Percentiles rank a stretch among this genome's conserved stretches.
phyloP scores from a whole-genome alignment of 2,113 vertebrate genomes.

The Chaenocephalus aceratus region DNA sequence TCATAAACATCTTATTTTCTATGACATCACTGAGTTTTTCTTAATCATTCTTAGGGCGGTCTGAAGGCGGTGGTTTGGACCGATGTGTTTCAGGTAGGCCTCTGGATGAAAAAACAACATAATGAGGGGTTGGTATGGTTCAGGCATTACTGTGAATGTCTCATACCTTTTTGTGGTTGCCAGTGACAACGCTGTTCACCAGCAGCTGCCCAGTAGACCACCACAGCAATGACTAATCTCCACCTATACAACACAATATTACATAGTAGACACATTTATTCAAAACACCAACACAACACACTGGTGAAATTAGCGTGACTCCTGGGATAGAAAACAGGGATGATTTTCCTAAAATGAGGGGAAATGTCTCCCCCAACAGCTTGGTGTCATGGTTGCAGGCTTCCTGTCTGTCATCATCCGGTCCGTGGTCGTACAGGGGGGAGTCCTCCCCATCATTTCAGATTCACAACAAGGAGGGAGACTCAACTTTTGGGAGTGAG shows the following conservation, averaged over 20 bases:
- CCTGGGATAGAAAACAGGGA: not conserved
- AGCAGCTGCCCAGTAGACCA: too few relatives aligned
- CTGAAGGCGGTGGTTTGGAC: constrained; percentile 96
- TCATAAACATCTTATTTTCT: not conserved
- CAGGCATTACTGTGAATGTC: too few relatives aligned
- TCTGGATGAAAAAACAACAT: too few relatives aligned
- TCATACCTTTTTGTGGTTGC: too few relatives aligned
- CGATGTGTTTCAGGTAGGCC: constrained; percentile 88
- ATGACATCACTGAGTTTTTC: not conserved
- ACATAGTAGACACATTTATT: too few relatives aligned
- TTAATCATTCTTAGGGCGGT: constrained; percentile 84
- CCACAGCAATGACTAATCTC: too few relatives aligned
- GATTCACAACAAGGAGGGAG: constrained; percentile 88
- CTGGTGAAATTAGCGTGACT: not conserved
- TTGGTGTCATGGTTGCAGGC: constrained; percentile 91
- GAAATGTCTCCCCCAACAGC: constrained; percentile 40
- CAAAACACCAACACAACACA: too few relatives aligned
- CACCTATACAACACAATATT: too few relatives aligned
- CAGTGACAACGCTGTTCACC: too few relatives aligned
- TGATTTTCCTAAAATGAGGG: not conserved
- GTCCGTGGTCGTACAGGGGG: constrained; percentile 84
- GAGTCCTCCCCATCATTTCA: constrained; percentile 83
- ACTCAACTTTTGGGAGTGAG: constrained; percentile 92
- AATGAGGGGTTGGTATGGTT: too few relatives aligned
- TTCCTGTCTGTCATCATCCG: constrained; percentile 89